phyloP scores from a whole-genome alignment of 2,888 invertebrate species.

The Lathronympha strigana region DNA sequence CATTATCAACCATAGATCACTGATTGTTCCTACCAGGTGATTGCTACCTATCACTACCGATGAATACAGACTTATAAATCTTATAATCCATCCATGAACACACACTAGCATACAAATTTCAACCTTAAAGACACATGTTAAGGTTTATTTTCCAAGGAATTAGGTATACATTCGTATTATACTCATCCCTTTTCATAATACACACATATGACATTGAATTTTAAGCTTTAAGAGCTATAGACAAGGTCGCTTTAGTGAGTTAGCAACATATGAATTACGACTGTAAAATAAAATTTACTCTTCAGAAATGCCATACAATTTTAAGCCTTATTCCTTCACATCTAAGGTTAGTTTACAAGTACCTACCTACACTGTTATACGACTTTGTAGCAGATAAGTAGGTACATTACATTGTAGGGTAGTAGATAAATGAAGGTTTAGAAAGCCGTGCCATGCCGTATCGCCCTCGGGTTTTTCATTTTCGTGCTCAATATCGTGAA shows the following conservation, averaged over 20 bases:
- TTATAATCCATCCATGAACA: neutral
- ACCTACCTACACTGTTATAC: neutral
- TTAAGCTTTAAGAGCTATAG: neutral
- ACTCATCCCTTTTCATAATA: neutral
- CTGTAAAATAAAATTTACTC: neutral
- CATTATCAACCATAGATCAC: slow-evolving; percentile 13
- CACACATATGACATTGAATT: neutral
- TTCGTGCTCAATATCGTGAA: slow-evolving; percentile 7
- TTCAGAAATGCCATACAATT: neutral
- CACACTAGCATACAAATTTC: neutral
- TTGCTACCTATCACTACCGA: slow-evolving; percentile 14
- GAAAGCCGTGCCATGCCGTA: slow-evolving; percentile 19
- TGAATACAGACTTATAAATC: slow-evolving; percentile 1
- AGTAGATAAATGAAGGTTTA: slow-evolving; percentile 13
- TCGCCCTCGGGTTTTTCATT: slow-evolving; percentile 15
- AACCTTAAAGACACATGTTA: neutral
- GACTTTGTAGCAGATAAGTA: neutral
- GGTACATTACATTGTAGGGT: neutral
- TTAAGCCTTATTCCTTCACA: neutral
- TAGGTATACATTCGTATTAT: no score
- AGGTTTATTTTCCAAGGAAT: neutral
- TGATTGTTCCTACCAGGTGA: slow-evolving; percentile 16
- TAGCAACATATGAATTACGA: neutral
- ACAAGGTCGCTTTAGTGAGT: neutral
- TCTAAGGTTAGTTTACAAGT: neutral